These are phyloP conservation scores for Poeciliopsis presidionis DNA, from an alignment of 2,797 vertebrate species.

Conservation along the genomic window DNA sequence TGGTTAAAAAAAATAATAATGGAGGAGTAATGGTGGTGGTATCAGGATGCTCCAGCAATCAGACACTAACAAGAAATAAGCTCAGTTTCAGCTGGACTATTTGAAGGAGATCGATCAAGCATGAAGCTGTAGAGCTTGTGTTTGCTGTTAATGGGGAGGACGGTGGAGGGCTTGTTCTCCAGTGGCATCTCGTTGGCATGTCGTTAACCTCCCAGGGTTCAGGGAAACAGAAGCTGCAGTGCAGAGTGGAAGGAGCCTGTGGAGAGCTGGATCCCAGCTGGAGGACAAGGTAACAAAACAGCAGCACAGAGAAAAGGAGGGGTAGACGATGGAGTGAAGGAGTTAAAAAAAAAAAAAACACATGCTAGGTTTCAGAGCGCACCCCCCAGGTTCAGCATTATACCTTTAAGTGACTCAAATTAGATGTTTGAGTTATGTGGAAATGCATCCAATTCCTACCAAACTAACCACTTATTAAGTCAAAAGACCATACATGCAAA, in stretches of 20 bases:
- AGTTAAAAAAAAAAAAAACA: slow-evolving; percentile 65
- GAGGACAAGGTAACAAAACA: slow-evolving; percentile 79
- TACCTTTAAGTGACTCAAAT: slow-evolving; percentile 51
- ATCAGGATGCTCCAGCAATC: slow-evolving; percentile 31
- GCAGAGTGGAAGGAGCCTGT: slow-evolving; percentile 79
- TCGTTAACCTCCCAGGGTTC: slow-evolving; percentile 84
- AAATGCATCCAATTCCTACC: slow-evolving; percentile 4
- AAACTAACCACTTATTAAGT: neutral
- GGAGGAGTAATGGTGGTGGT: slow-evolving; percentile 30
- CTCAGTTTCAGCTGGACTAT: slow-evolving; percentile 54
- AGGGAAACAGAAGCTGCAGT: slow-evolving; percentile 66
- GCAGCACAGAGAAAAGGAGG: slow-evolving; percentile 70
- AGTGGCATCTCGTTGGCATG: slow-evolving; percentile 78
- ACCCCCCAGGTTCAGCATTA: slow-evolving; percentile 67
- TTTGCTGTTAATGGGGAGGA: slow-evolving; percentile 20
- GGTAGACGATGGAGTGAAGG: slow-evolving; percentile 57
- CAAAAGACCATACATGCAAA: neutral
- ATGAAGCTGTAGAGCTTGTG: slow-evolving; percentile 23
- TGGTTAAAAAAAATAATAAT: slow-evolving; percentile 45
- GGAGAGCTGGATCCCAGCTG: slow-evolving; percentile 76
- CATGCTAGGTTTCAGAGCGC: slow-evolving; percentile 72
- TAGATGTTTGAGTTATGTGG: slow-evolving; percentile 41
- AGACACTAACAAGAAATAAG: slow-evolving; percentile 56
- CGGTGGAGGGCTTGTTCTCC: slow-evolving; percentile 73
- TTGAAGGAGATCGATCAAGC: slow-evolving; percentile 42